Evolutionary conservation across 2,113 vertebrate species (phyloP), one percentile per base, ranked within the genome.

Genomic region (Rhea americana): DNA sequence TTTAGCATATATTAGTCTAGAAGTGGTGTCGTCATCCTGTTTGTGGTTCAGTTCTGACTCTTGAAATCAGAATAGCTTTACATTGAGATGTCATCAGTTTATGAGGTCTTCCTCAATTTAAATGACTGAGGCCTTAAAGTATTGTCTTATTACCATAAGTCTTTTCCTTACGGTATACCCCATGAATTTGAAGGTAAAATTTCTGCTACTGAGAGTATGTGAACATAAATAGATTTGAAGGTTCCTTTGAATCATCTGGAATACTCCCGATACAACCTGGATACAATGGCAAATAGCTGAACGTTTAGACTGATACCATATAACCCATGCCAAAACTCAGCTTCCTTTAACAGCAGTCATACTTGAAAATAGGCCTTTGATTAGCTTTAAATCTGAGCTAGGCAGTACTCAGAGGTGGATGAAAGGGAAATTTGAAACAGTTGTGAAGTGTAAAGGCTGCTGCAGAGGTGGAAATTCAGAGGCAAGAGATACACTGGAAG

Each of bases 401-500:
- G 37, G 0, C 0, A 59, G 9, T 55, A 16, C 56, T 61, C 16
- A 65, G 39, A 82, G 4, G 3, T 61, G 28, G 3, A 2, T 48
- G 63, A 85, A 85, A 68, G 32, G 9, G 12, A 65, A 87, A 79
- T 7, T 25, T 13, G 5, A 92, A 86, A 66, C 43, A 62, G 8
- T 7, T 51, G 10, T 4, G n/a, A 76, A 22, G 4, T 1, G 1
- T 43, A 82, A 43, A 65, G 6, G 14, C 47, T 65, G 32, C 26
- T 79, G 35, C 62, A 75, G 3, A 82, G 2, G 12, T 32, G 28
- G 50, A 87, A 75, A 84, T 50, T 87, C 82, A 61, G 7, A 66
- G 17, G 11, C 39, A 20, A 61, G 13, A 80, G 10, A 9, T 65
- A 28, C 7, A 0, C 0, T 8, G 16, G 13, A 61, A 9, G 1